Evolutionary conservation across 30 jellyfish, hydroid and myxozoan species (phyloP), one percentile per base, ranked within the genome.

Genomic region (Hydractinia symbiolongicarpus): DNA sequence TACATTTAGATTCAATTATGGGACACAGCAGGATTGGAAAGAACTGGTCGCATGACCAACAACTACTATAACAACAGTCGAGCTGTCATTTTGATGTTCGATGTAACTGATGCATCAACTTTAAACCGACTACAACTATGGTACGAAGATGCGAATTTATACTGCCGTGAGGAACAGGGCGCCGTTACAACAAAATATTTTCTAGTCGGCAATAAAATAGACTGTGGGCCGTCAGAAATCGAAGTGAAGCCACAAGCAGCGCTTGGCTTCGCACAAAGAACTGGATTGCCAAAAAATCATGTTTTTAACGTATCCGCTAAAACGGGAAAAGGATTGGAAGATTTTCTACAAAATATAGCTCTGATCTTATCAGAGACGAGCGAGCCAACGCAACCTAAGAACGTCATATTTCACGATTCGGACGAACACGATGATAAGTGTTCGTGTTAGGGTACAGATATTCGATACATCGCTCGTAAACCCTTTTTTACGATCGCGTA

Each of bases 11-110:
- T 92, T 16, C 73, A 86, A 30, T 90, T 92, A 10, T 92, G 98
- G 98, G 98, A 92, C 84, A 92, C 98, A 66, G 98, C 94, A 4
- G 98, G 98, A 5, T 77, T 92, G 95, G 98, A 92, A 77, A 64
- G 81, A 49, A 89, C 96, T 21, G 98, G 98, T 5, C 80, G 81
- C 8, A 82, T 92, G 83, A 92, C 98, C 6, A 82, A 88, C 53
- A 84, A 68, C 49, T 90, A 92, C 81, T 92, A 86, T 77, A 83
- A 81, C 20, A 83, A 84, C 53, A 88, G 97, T 53, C 89, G 87
- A 79, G 96, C 93, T 40, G 87, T 92, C 6, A 61, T 92, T 20
- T 76, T 92, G 4, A 83, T 92, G 50, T 92, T 82, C 77, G 94
- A 89, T 7, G 86, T 87, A 54, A 87, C 76, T 54, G 88, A 84